These are phyloP conservation scores for Menidia menidia DNA, from an alignment of 2,797 vertebrate species.

Conservation along the genomic window DNA sequence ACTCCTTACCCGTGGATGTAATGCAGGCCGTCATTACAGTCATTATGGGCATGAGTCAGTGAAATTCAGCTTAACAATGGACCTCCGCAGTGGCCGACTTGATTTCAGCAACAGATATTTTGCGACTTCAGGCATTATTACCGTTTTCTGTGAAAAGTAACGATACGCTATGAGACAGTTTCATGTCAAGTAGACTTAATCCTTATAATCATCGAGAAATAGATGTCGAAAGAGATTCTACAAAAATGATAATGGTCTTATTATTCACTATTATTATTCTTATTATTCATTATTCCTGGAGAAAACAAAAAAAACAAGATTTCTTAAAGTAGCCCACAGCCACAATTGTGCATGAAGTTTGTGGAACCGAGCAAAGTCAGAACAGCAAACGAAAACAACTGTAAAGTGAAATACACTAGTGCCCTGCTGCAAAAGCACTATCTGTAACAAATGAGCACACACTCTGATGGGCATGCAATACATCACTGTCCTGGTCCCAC, in stretches of 20 bases:
- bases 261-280: conserved; percentile 3
- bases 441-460: conserved; percentile 66
- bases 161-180: conserved; percentile 24
- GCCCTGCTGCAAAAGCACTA: conserved; percentile 37
- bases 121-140: conserved; percentile 39
- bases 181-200: conserved; percentile 24
- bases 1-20: conserved; percentile 51
- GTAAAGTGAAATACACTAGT: conserved; percentile 32
- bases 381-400: conserved; percentile 4
- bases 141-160: conserved; percentile 39
- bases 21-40: conserved; percentile 66
- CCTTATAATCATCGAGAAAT: conserved; percentile 14
- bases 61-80: conserved; percentile 59
- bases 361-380: conserved; percentile 25
- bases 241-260: conserved; percentile 14
- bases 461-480: conserved; percentile 59
- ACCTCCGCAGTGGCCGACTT: conserved; percentile 41
- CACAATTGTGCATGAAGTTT: conserved; percentile 17
- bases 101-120: conserved; percentile 36
- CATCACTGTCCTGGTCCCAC: conserved; percentile 67
- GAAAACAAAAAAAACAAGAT: conserved; percentile 8
- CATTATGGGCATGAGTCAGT: conserved; percentile 68
- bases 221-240: conserved; percentile 17
- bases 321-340: background rate
- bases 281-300: background rate